These are phyloP conservation scores for Petrosia ficiformis DNA, from an alignment of 37 sponge, comb jelly and placozoan genomes.

Conservation along the genomic window DNA sequence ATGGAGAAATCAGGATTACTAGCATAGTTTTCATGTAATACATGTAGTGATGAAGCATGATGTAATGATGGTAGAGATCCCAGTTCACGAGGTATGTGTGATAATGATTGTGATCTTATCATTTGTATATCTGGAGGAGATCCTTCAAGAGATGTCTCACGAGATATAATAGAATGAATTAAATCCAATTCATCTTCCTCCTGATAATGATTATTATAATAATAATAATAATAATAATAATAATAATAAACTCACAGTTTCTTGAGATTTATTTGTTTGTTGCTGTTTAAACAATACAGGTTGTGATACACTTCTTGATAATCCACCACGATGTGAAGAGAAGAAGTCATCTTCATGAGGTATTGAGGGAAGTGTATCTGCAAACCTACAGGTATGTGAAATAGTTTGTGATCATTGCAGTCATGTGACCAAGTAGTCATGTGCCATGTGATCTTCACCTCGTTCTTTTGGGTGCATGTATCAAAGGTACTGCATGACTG, in stretches of 20 bases:
- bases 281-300: conserved; percentile 30
- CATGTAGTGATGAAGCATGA: conserved; percentile 21
- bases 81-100: conserved; percentile 47
- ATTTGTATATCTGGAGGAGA: background rate
- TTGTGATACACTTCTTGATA: conserved; percentile 39
- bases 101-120: conserved; percentile 32
- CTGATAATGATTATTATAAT: background rate
- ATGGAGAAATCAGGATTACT: conserved; percentile 48
- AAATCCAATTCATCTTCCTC: conserved; percentile 64
- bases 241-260: no score
- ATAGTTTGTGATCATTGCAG: background rate
- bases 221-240: background rate
- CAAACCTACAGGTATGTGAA: conserved; percentile 6
- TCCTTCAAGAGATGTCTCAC: conserved; percentile 16
- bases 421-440: background rate
- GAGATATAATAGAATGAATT: conserved; percentile 54
- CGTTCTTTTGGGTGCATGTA: background rate
- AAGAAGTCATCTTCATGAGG: conserved; percentile 10
- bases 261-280: no score
- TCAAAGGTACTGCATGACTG: background rate
- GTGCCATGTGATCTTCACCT: background rate
- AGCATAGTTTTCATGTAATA: conserved; percentile 35
- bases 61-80: conserved; percentile 36
- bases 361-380: background rate
- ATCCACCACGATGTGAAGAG: background rate